Percentiles rank a stretch among this genome's conserved stretches.
These are phyloP conservation scores for Kobus ellipsiprymnus DNA, from an alignment of 2,113 vertebrate species.

Conservation along the genomic window DNA sequence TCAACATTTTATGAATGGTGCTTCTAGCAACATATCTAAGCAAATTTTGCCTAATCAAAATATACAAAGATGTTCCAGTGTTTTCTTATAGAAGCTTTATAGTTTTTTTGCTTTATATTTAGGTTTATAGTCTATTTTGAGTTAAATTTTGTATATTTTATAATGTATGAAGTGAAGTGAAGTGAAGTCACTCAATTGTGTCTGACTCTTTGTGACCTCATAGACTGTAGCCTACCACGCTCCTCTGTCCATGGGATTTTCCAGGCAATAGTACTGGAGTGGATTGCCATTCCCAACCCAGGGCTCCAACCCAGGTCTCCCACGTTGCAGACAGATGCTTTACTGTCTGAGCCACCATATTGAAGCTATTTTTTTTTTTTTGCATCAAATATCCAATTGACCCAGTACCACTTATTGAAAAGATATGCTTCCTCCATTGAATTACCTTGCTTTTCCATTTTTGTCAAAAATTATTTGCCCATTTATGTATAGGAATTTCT, in stretches of 20 bases:
- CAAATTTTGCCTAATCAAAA: background rate
- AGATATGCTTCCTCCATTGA: background rate
- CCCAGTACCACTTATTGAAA: background rate
- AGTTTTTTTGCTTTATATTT: background rate
- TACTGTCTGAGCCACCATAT: too few relatives aligned
- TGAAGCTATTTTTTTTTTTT: background rate
- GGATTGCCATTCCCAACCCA: too few relatives aligned
- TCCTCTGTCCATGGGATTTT: too few relatives aligned
- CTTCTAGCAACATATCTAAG: background rate
- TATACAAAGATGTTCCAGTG: background rate
- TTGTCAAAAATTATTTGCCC: background rate
- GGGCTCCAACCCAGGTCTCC: too few relatives aligned
- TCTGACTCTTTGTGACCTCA: too few relatives aligned
- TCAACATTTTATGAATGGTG: background rate
- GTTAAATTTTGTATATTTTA: background rate
- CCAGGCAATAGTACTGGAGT: too few relatives aligned
- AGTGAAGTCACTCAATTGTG: too few relatives aligned
- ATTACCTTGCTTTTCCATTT: background rate
- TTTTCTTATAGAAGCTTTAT: background rate
- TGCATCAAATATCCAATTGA: background rate
- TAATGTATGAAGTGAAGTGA: too few relatives aligned
- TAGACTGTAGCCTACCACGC: too few relatives aligned
- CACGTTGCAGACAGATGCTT: too few relatives aligned
- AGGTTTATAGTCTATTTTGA: background rate
- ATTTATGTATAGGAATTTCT: background rate